Percentiles rank a stretch among this genome's conserved stretches.
Evolutionary conservation across 1,140 invertebrate species (phyloP).

Genomic region (Odontomachus brunneus): DNA sequence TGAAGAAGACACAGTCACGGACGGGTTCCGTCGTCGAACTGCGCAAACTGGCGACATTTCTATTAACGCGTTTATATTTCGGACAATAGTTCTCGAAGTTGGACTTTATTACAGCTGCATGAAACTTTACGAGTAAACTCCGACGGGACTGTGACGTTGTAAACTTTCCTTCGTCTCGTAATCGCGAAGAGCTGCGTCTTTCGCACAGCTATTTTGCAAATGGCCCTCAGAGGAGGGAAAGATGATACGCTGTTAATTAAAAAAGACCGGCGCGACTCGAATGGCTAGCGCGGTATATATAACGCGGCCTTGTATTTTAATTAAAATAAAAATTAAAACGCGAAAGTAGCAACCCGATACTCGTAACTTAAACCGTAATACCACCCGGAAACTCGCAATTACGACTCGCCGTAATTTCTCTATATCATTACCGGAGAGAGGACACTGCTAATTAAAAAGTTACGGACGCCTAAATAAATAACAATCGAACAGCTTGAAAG

Average conservation of each 20-base stretch:
- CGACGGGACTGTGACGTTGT: background rate
- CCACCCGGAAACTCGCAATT: background rate
- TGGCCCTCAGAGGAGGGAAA: background rate
- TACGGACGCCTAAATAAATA: background rate
- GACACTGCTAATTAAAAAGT: constrained; percentile 10
- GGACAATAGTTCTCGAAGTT: background rate
- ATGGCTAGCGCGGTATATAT: background rate
- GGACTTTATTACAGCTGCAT: background rate
- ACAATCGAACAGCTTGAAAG: background rate
- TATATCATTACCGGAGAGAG: background rate
- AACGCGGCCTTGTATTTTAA: background rate
- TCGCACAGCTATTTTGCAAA: background rate
- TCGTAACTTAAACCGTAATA: background rate
- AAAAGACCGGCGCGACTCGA: background rate
- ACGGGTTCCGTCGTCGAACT: background rate
- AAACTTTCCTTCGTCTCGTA: background rate
- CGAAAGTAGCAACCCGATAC: background rate
- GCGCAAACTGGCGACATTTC: background rate
- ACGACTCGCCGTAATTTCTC: background rate
- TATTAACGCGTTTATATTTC: background rate
- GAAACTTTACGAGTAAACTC: constrained; percentile 1
- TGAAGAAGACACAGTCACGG: background rate
- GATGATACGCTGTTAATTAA: background rate
- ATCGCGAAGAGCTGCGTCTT: constrained; percentile 5
- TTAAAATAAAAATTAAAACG: background rate